Base-by-base conservation (phyloP, 2,888 invertebrate species). In the Pollenia amentaria region DNA sequence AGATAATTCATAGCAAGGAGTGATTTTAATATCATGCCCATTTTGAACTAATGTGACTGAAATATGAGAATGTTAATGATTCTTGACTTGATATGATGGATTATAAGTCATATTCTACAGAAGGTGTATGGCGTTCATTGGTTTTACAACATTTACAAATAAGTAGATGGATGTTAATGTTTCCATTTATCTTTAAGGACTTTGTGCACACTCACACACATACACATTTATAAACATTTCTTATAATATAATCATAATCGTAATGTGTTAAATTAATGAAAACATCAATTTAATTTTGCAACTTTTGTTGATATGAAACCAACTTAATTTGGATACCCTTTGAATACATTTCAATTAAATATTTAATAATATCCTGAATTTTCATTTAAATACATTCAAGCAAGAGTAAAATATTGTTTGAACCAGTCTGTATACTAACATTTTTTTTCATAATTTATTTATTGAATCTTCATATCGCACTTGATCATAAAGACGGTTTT, bases 61-160 rank as follows among this genome's bases (percentile, higher is more conserved):
- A 57, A 79, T 70, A 79, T 79, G 42, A 64, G 38, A 72, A 82
- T 57, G 51, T 40, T 79, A 75, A 82, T 86, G 64, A 78, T 62
- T 85, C 70, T 76, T 83, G 83, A 70, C 64, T 77, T 64, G 64
- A 46, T 70, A 70, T 83, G 83, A 83, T 83, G 53, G 77, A 83
- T 83, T 76, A 70, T 55, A 16, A 65, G 46, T 40, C 55, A 65
- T 83, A 55, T 55, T 16, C 12, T 18, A 18, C 64, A 72, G 42
- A 64, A 70, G 76, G 70, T 72, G 69, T 69, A 72, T 18, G 62
- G 44, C 29, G 3, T 44, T 44, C 10, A 44, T 42, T 72, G 67
- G 10, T 9, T 42, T 55, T 42, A 14, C 29, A 12, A 18, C 29
- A 29, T 29, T 29, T 6, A 42, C 18, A 7, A 53, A 40, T 40